Base-by-base conservation (phyloP, 2,113 vertebrate species). In the Otus sunia region DNA sequence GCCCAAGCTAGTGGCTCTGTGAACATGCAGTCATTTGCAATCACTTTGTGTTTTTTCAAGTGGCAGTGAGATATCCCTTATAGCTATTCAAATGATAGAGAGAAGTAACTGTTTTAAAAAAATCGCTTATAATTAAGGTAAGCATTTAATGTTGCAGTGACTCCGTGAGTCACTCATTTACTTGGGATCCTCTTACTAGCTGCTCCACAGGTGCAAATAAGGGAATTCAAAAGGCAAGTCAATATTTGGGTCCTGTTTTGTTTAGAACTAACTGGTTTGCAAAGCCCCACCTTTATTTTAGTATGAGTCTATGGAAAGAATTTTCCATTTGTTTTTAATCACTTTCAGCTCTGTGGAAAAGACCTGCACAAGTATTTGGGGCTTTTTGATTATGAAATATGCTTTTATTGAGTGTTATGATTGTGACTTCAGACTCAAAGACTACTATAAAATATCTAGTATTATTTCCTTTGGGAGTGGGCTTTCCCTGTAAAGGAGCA, bases 281-380 rank as follows among this genome's bases (percentile, higher is more conserved):
- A 91, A 86, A 89, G 45, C 89, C 20, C 47, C 50, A 36, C 80
- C 93, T 91, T 92, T 94, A 74, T 95, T 97, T 96, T 63, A 60
- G 56, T 63, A 81, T 92, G 94, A 89, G 84, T 94, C 83, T 50
- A 18, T 91, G 86, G 85, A 96, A 96, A 94, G 15, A 91, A 86
- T 91, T 96, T 95, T 92, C 55, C 43, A n/a, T 84, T 92, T 96
- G 69, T 81, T 95, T 94, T 92, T 76, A 67, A 49, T 67, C 6
- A 74, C 77, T 91, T 91, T 91, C 62, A 87, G 9, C 47, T 89
- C 86, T 81, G 76, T 81, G 69, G 63, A 87, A 95, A 89, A 81
- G 72, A 92, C 12, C 63, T 91, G 67, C 32, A 30, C 23, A 78
- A 92, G n/a, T 77, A 47, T 92, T 95, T 59, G 68, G 68, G 29